Evolutionary conservation across 2,888 invertebrate species (phyloP).

Genomic region (Pocota personata): DNA sequence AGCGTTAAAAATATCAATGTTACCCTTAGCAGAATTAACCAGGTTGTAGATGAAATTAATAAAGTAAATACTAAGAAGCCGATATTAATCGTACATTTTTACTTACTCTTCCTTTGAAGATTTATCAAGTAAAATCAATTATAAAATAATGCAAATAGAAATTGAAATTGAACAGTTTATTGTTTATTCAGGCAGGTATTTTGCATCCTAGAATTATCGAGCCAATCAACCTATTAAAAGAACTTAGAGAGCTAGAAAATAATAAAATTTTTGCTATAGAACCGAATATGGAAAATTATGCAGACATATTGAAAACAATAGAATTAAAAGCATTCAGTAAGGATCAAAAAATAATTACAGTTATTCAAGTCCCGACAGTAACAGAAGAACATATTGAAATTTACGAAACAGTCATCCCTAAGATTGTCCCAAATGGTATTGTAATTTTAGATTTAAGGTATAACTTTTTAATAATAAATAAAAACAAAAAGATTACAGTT

Average conservation of each 20-base stretch:
- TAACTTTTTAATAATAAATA: constrained; percentile 28
- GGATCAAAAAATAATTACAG: not conserved
- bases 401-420: too few relatives aligned
- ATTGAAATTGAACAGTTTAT: too few relatives aligned
- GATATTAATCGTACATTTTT: too few relatives aligned
- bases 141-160: too few relatives aligned
- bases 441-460: constrained; percentile 9
- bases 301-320: constrained; percentile 2
- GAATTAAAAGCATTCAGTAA: constrained; percentile 14
- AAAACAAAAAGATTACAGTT: constrained; percentile 21
- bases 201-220: too few relatives aligned
- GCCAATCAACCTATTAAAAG: not conserved
- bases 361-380: not conserved
- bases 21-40: too few relatives aligned
- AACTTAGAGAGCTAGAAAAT: not conserved
- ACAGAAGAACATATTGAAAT: not conserved
- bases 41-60: too few relatives aligned
- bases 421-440: constrained; percentile 5
- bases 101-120: too few relatives aligned
- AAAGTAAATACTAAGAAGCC: too few relatives aligned
- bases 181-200: too few relatives aligned
- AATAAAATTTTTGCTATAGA: not conserved
- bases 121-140: too few relatives aligned
- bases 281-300: constrained; percentile 1
- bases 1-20: too few relatives aligned